Evolutionary conservation across 2,797 vertebrate genomes (phyloP), one percentile per base, ranked within the genome.

Genomic region (Myripristis murdjan): DNA sequence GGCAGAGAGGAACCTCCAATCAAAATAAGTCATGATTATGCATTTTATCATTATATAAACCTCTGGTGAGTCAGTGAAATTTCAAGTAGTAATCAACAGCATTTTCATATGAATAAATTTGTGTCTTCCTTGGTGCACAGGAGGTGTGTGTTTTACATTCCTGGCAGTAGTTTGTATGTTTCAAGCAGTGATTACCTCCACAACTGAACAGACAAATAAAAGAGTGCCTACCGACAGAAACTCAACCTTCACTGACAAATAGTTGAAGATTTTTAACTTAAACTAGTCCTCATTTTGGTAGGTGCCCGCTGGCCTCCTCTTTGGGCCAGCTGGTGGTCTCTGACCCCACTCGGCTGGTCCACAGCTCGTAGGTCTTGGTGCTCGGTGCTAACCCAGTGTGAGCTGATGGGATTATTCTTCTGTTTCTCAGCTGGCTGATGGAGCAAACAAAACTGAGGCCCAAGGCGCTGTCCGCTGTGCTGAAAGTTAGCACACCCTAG

Each of bases 401-500:
- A 46, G 44, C 15, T 9, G 0, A 11, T 16, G 75, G 43, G 46
- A 43, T 28, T n/a, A 33, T 61, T 51, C 57, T 11, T 75, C 49
- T 28, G 58, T 64, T 59, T 15, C 47, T 59, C 49, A 35, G 33
- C 33, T 6, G 33, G 33, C 33, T 12, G 31, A 43, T 16, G 11
- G 18, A 77, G 18, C 33, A 48, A 52, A 65, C 22, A 31, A 61
- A 62, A 53, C 55, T 24, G 49, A 59, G 24, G 68, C 71, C 79
- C 1, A 12, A 55, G 74, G 81, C 24, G 11, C 73, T 76, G 64
- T 74, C 72, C 63, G 1, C 14, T 37, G 79, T 72, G 66, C 74
- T 88, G 79, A 84, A 82, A 85, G 49, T 51, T 35, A 57, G 56
- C 61, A 18, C 54, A 57, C 39, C 60, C 16, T 26, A 20, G 47